These are phyloP conservation scores for Kryptolebias marmoratus DNA, from an alignment of 2,113 vertebrate species.

Conservation along the genomic window DNA sequence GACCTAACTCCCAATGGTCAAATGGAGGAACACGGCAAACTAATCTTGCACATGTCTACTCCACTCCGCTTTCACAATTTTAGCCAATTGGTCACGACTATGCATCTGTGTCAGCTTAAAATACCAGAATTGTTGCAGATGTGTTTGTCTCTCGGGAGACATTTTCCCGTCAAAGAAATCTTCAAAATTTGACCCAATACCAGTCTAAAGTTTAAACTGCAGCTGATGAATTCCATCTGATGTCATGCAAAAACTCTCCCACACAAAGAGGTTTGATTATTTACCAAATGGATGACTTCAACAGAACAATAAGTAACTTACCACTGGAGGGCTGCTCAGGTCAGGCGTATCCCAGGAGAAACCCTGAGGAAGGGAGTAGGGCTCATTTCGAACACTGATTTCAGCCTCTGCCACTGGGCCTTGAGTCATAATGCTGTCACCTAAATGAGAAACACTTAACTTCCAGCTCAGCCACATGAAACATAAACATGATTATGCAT, in stretches of 20 bases:
- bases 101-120: neutral
- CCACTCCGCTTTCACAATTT: neutral
- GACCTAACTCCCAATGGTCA: neutral
- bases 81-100: neutral
- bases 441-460: constrained; percentile 64
- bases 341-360: constrained; percentile 95
- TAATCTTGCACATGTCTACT: neutral
- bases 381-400: constrained; percentile 85
- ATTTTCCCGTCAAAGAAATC: neutral
- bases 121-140: neutral
- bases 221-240: neutral
- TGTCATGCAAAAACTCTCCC: neutral
- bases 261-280: neutral
- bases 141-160: neutral
- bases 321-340: constrained; percentile 85
- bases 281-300: neutral
- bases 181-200: neutral
- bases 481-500: neutral
- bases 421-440: constrained; percentile 84
- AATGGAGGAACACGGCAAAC: neutral
- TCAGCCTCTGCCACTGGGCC: constrained; percentile 87
- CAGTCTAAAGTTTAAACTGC: too few relatives aligned
- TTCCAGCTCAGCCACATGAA: neutral
- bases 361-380: constrained; percentile 90
- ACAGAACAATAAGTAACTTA: constrained; percentile 62